Evolutionary conservation across 2,797 vertebrate genomes (phyloP).

Genomic region (Benthosema pterotum): DNA sequence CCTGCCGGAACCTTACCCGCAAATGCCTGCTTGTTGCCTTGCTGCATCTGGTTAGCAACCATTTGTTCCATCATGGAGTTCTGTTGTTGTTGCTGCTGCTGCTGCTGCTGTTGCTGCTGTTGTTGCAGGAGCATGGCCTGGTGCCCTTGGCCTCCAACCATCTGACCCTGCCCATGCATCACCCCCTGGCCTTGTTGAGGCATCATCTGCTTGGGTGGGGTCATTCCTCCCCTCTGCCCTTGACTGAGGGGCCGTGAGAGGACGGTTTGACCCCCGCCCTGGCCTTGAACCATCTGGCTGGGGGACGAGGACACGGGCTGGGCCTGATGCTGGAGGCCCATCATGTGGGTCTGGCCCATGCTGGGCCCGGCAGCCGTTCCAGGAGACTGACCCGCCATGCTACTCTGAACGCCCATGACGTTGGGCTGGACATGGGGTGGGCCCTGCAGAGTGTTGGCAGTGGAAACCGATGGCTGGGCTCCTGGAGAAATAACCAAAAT

Average conservation of each 20-base stretch:
- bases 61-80: slow-evolving; percentile 97
- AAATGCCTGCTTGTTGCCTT: slow-evolving; percentile 93
- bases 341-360: slow-evolving; percentile 92
- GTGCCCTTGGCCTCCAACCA: slow-evolving; percentile 91
- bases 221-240: slow-evolving; percentile 94
- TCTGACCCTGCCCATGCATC: slow-evolving; percentile 94
- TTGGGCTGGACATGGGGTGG: slow-evolving; percentile 88
- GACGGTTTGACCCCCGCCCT: slow-evolving; percentile 92
- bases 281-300: slow-evolving; percentile 94
- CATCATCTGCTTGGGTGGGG: slow-evolving; percentile 97
- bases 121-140: slow-evolving; percentile 93
- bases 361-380: slow-evolving; percentile 83
- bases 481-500: slow-evolving; percentile 76
- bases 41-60: slow-evolving; percentile 95
- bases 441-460: slow-evolving; percentile 90
- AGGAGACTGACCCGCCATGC: slow-evolving; percentile 86
- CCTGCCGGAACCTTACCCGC: slow-evolving; percentile 87
- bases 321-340: slow-evolving; percentile 97
- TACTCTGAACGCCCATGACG: slow-evolving; percentile 92
- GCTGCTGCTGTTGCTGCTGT: slow-evolving; percentile 76
- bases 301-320: slow-evolving; percentile 93
- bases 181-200: slow-evolving; percentile 93
- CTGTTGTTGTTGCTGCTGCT: slow-evolving; percentile 85
- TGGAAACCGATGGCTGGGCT: slow-evolving; percentile 85
- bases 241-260: slow-evolving; percentile 90